These are phyloP conservation scores for Oreotragus oreotragus DNA, from an alignment of 2,113 vertebrate genomes.

Conservation along the genomic window DNA sequence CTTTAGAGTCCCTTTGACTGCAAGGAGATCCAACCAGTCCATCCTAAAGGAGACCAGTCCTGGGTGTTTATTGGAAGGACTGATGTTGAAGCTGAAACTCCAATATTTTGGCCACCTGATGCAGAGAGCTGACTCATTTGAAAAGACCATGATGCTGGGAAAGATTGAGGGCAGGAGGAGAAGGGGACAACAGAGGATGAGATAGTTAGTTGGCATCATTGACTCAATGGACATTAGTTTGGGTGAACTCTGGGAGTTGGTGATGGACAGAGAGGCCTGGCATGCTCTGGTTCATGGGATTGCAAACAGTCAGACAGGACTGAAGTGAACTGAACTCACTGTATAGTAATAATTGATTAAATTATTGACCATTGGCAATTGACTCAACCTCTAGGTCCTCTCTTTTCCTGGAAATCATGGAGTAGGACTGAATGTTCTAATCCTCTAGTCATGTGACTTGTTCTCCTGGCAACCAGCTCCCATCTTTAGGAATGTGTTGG, in stretches of 20 bases:
- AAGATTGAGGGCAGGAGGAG: background rate
- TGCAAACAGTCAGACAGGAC: background rate
- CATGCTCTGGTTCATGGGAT: rapidly evolving
- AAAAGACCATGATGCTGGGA: background rate
- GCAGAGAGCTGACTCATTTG: background rate
- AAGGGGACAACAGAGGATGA: background rate
- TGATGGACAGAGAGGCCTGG: background rate
- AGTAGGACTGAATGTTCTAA: background rate
- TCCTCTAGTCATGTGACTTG: background rate
- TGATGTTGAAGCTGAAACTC: background rate
- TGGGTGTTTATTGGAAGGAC: background rate
- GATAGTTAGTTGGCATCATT: background rate
- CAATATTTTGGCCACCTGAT: background rate
- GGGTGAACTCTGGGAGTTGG: background rate
- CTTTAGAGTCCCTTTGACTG: background rate
- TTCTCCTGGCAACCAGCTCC: background rate
- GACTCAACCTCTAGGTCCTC: background rate
- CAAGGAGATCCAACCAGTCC: background rate
- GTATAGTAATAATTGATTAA: background rate
- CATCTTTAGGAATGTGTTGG: background rate
- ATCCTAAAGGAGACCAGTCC: background rate
- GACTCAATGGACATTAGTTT: background rate
- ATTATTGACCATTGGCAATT: background rate
- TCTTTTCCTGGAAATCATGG: background rate
- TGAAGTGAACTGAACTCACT: background rate